phyloP scores from a whole-genome alignment of 1,140 invertebrate species.

The Coptotermes formosanus region DNA sequence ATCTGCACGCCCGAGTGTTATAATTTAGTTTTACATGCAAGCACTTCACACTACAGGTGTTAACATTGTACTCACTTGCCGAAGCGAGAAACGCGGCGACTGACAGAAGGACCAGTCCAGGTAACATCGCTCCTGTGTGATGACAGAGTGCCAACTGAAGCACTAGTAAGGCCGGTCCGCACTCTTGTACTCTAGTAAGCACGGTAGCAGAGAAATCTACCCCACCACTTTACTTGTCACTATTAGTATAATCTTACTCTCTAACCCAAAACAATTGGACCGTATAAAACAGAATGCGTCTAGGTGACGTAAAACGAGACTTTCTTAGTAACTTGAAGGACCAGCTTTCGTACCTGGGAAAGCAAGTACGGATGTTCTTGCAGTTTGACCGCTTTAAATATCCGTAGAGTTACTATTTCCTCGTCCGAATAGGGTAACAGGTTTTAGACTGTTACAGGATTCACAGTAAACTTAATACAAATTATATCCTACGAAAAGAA shows the following conservation, averaged over 20 bases:
- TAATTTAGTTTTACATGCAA: no score
- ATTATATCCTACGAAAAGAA: no score
- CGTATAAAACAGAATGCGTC: not conserved
- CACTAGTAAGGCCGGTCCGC: not conserved
- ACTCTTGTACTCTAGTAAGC: not conserved
- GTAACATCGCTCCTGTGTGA: not conserved
- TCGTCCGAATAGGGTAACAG: no score
- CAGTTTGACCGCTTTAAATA: no score
- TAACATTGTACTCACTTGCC: not conserved
- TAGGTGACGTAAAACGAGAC: not conserved
- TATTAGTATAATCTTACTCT: not conserved
- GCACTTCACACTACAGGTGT: no score
- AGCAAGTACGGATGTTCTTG: no score
- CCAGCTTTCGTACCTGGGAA: no score
- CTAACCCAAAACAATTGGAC: conserved; percentile 2
- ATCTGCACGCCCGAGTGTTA: no score
- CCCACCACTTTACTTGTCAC: not conserved
- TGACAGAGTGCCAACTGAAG: not conserved
- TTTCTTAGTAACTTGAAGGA: no score
- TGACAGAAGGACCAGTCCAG: not conserved
- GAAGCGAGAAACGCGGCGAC: not conserved
- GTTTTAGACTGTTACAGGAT: no score
- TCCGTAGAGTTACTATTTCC: no score
- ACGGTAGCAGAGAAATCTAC: not conserved
- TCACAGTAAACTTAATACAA: no score